A percentile compares a stretch with the other conserved stretches of the same genome.
These are phyloP conservation scores for Coelinius sp. DNA, from an alignment of 2,888 invertebrate species.

Conservation along the genomic window DNA sequence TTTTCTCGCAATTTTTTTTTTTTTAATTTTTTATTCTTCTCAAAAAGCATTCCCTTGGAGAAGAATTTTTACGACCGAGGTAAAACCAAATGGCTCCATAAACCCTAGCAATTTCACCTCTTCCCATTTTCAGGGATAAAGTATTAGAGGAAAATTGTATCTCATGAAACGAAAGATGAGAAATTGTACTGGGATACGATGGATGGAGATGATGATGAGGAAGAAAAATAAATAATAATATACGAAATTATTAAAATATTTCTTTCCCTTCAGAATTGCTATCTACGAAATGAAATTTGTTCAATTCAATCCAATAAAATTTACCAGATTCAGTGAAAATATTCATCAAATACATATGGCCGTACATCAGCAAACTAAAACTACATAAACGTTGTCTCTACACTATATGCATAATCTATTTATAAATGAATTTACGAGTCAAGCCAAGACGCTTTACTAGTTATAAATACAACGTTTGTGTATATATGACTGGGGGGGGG, in stretches of 20 bases:
- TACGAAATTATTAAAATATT: not conserved
- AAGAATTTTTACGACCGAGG: constrained; percentile 60
- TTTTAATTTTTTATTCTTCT: constrained; percentile 11
- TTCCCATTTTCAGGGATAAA: constrained; percentile 23
- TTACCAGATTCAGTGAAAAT: not conserved
- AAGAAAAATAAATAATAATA: not conserved
- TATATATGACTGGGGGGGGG: constrained; percentile 49
- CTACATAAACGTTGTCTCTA: constrained; percentile 13
- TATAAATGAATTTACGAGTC: constrained; percentile 52
- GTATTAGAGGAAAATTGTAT: constrained; percentile 11
- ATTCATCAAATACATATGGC: not conserved
- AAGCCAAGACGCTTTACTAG: constrained; percentile 48
- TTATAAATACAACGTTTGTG: constrained; percentile 59
- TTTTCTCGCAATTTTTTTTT: constrained; percentile 22
- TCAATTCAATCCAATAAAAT: too few species aligned
- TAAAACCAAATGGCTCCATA: constrained; percentile 61
- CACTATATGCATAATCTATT: constrained; percentile 43
- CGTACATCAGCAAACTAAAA: not conserved
- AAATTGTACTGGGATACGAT: not conserved
- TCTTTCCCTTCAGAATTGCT: not conserved
- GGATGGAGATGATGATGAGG: not conserved
- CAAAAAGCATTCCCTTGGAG: constrained; percentile 28
- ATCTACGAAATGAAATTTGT: not conserved
- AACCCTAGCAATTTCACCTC: constrained; percentile 54
- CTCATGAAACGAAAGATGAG: not conserved